A percentile compares a stretch with the other conserved stretches of the same genome.
Evolutionary conservation across 1,140 invertebrate genomes (phyloP).

Genomic region (Panagrolaimus sp.): DNA sequence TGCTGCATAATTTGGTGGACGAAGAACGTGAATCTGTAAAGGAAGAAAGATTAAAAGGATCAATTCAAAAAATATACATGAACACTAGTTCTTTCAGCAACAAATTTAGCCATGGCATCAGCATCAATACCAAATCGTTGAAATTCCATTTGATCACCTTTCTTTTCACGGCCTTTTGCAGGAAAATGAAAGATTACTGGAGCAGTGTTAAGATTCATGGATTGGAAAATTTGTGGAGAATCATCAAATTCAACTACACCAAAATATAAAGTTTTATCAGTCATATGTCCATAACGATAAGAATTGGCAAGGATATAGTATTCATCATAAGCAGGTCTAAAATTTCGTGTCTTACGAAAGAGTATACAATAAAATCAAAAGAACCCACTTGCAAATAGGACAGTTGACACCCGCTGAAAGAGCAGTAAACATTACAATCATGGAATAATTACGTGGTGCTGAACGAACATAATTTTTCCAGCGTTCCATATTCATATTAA

Average conservation of each 20-base stretch:
- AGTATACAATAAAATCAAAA: not conserved
- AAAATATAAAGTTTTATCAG: conserved; percentile 89
- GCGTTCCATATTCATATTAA: conserved; percentile 60
- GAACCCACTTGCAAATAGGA: conserved; percentile 75
- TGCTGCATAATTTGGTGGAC: conserved; percentile 94
- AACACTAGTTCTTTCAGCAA: conserved; percentile 77
- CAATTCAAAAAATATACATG: not conserved
- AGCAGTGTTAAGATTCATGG: conserved; percentile 86
- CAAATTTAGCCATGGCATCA: conserved; percentile 91
- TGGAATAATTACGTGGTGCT: conserved; percentile 88
- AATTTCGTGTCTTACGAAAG: conserved; percentile 18
- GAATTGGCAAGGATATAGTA: conserved; percentile 92
- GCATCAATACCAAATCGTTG: conserved; percentile 81
- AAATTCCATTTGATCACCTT: conserved; percentile 91
- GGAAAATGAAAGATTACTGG: conserved; percentile 98
- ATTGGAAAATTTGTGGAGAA: conserved; percentile 89
- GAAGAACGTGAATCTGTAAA: conserved; percentile 69
- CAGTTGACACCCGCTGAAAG: conserved; percentile 85
- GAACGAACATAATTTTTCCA: conserved; percentile 60
- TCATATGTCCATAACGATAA: conserved; percentile 72
- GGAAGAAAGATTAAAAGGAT: conserved; percentile 17
- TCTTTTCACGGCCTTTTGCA: conserved; percentile 87
- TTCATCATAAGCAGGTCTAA: conserved; percentile 86
- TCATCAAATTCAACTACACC: conserved; percentile 98
- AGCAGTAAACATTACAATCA: conserved; percentile 95